Evolutionary conservation across 1,140 invertebrate genomes (phyloP).

Genomic region (Plectus sambesii): DNA sequence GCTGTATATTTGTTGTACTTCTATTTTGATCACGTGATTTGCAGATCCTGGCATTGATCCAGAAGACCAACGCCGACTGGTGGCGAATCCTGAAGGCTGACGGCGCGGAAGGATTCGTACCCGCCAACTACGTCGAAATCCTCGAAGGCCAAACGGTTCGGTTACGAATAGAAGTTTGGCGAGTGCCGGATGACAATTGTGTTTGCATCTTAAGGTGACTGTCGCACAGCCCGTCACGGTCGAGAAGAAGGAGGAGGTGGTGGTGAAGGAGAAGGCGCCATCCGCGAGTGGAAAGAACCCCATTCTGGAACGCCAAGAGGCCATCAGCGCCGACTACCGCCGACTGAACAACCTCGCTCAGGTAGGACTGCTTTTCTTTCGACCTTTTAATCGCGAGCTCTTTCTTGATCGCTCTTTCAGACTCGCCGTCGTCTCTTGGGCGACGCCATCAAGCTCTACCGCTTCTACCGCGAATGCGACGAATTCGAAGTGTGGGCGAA

Average conservation of each 20-base stretch:
- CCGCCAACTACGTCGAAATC: slow-evolving; percentile 88
- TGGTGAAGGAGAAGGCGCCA: too few species aligned
- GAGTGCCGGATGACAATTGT: too few species aligned
- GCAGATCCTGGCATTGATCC: slow-evolving; percentile 75
- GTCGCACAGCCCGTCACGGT: too few species aligned
- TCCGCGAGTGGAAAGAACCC: too few species aligned
- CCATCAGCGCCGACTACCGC: slow-evolving; percentile 66
- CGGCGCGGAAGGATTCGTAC: slow-evolving; percentile 82
- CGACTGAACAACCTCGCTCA: slow-evolving; percentile 68
- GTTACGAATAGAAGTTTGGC: too few species aligned
- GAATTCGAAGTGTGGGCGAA: slow-evolving; percentile 95
- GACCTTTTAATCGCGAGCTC: too few species aligned
- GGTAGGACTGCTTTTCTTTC: too few species aligned
- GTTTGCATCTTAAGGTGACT: too few species aligned
- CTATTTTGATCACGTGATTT: too few species aligned
- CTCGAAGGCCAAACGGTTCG: slow-evolving; percentile 68
- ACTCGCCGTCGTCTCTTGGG: slow-evolving; percentile 66
- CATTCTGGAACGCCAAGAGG: slow-evolving; percentile 65
- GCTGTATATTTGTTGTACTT: neutral
- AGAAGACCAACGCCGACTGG: slow-evolving; percentile 93
- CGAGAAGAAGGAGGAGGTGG: too few species aligned
- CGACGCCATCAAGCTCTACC: slow-evolving; percentile 80
- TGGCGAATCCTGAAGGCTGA: slow-evolving; percentile 87
- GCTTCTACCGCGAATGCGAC: slow-evolving; percentile 91
- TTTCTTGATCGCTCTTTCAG: too few species aligned